Conservation (phyloP, 2,113 vertebrate species). For the Gobius niger region DNA sequence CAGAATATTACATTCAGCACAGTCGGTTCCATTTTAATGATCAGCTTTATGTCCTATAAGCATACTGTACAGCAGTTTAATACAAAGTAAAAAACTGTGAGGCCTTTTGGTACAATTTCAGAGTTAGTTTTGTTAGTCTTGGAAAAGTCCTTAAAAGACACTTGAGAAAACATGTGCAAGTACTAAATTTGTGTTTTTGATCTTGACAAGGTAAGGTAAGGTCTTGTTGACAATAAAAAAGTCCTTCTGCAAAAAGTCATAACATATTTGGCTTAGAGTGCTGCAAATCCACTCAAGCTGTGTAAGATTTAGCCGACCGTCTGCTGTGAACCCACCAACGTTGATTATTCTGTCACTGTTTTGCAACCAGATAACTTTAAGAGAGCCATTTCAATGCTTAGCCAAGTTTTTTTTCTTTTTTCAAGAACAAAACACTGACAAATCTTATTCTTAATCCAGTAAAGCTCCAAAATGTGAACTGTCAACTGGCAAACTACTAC, state of each 20-base stretch:
- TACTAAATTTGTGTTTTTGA: neutral
- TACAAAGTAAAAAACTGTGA: too few species aligned
- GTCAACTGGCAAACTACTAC: neutral
- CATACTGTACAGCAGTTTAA: too few species aligned
- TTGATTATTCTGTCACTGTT: conserved; percentile 34
- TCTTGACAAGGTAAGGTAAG: neutral
- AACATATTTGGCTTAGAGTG: conserved; percentile 15
- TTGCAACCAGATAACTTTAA: conserved; percentile 40
- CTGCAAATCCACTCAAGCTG: neutral
- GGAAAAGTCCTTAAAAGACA: neutral
- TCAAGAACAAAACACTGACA: neutral
- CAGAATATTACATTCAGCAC: too few species aligned
- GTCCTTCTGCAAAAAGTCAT: neutral
- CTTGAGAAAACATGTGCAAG: neutral
- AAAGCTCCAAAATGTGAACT: neutral
- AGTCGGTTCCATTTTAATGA: too few species aligned
- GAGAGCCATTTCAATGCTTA: conserved; percentile 1
- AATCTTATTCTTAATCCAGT: conserved; percentile 2
- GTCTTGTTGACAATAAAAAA: neutral
- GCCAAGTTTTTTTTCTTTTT: conserved; percentile 6
- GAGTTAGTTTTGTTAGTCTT: neutral
- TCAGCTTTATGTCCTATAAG: too few species aligned
- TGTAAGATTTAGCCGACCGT: conserved; percentile 12
- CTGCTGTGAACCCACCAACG: conserved; percentile 27
- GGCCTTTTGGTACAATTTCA: too few species aligned